These are phyloP conservation scores for Pararge aegeria DNA, from an alignment of 1,140 invertebrate genomes.

Conservation along the genomic window DNA sequence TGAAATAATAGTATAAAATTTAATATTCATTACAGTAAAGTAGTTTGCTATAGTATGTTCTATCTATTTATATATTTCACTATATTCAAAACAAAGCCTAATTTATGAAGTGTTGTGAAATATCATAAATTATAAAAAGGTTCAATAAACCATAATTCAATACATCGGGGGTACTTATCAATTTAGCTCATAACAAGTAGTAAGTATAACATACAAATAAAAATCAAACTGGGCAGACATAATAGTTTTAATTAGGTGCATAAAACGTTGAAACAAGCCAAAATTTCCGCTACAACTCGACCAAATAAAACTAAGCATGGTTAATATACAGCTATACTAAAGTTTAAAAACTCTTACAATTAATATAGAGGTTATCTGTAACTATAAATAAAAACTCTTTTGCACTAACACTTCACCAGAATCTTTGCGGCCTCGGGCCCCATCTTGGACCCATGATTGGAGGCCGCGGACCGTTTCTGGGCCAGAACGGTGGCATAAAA, in stretches of 20 bases:
- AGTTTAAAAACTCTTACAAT: conserved; percentile 6
- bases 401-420: conserved; percentile 51
- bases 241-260: conserved; percentile 23
- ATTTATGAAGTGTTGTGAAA: too few species aligned
- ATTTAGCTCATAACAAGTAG: background rate
- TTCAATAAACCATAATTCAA: background rate
- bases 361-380: conserved; percentile 11
- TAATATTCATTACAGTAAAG: background rate
- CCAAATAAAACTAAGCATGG: conserved; percentile 11
- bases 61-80: too few species aligned
- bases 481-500: conserved; percentile 47
- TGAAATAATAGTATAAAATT: background rate
- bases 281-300: conserved; percentile 17
- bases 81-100: too few species aligned
- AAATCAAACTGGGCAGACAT: conserved; percentile 25
- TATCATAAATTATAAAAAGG: too few species aligned
- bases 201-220: conserved; percentile 11
- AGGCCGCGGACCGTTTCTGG: conserved; percentile 48
- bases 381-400: conserved; percentile 20
- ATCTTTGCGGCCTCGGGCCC: conserved; percentile 56
- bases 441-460: conserved; percentile 39
- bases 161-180: background rate
- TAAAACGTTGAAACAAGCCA: conserved; percentile 15
- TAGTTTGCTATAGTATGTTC: too few species aligned
- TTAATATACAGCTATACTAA: conserved; percentile 15